Conservation (phyloP, 2,113 vertebrate species). For the Malurus melanocephalus region DNA sequence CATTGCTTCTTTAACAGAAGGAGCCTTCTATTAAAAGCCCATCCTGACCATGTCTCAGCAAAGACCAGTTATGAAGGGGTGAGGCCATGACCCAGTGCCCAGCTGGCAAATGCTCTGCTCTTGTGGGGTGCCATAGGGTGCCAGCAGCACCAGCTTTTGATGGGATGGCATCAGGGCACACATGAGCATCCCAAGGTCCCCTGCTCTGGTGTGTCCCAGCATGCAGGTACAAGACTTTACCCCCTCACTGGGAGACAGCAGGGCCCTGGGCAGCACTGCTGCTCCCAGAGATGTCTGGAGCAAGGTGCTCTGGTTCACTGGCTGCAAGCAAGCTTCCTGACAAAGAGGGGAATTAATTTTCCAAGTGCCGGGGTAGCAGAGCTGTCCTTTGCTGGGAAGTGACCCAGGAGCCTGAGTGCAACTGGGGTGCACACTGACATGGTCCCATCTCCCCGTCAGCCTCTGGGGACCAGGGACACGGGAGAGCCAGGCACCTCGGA, state of each 20-base stretch:
- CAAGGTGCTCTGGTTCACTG: background rate
- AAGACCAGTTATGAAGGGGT: background rate
- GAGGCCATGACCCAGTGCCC: background rate
- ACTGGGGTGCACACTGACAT: rapidly evolving
- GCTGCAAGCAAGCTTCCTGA: background rate
- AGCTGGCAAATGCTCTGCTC: background rate
- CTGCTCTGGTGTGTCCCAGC: background rate
- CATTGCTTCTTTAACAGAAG: background rate
- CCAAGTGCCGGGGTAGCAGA: background rate
- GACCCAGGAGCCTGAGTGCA: background rate
- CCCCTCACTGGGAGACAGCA: rapidly evolving
- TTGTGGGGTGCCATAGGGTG: background rate
- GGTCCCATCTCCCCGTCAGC: background rate
- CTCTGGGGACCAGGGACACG: rapidly evolving
- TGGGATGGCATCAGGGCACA: background rate
- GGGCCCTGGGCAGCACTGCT: background rate
- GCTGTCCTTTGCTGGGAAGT: background rate
- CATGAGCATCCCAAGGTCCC: background rate
- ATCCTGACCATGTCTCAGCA: background rate
- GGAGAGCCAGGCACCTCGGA: background rate
- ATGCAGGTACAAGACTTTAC: background rate
- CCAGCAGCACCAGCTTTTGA: background rate
- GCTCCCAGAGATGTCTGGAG: background rate
- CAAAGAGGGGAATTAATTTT: background rate
- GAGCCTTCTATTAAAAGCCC: constrained; percentile 51